phyloP scores from a whole-genome alignment of 1,140 invertebrate genomes.

The Zophobas atratus region DNA sequence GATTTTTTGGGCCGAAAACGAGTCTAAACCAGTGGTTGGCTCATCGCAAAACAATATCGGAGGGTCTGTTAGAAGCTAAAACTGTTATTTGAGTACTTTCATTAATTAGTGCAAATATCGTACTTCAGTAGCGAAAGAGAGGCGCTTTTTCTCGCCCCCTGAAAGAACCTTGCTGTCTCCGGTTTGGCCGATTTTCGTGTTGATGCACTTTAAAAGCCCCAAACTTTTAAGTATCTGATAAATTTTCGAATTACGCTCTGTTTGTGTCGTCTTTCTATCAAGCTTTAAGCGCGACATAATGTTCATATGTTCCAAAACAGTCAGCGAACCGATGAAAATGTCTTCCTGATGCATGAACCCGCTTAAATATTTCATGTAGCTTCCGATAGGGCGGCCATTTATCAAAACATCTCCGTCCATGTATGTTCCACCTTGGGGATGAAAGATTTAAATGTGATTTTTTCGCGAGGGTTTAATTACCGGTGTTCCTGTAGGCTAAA shows the following conservation, averaged over 20 bases:
- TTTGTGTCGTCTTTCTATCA: conserved; percentile 75
- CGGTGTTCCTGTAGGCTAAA: conserved; percentile 82
- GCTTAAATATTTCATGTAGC: conserved; percentile 85
- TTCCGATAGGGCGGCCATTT: conserved; percentile 78
- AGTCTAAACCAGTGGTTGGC: conserved; percentile 94
- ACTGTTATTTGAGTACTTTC: conserved; percentile 53
- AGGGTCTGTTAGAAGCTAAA: conserved; percentile 91
- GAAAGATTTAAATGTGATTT: conserved; percentile 10
- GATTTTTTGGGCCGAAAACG: conserved; percentile 91
- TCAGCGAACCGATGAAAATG: conserved; percentile 89
- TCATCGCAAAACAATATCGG: conserved; percentile 96
- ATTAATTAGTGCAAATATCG: conserved; percentile 29
- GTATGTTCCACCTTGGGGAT: conserved; percentile 60
- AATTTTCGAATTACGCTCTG: conserved; percentile 78
- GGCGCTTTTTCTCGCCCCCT: conserved; percentile 93
- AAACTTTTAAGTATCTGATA: conserved; percentile 80
- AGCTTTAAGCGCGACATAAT: conserved; percentile 91
- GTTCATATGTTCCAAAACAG: conserved; percentile 90
- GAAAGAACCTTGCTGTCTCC: conserved; percentile 87
- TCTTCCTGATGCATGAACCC: conserved; percentile 97
- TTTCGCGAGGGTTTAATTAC: conserved; percentile 65
- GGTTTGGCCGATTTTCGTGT: conserved; percentile 83
- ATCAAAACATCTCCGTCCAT: conserved; percentile 84
- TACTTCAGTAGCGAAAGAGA: conserved; percentile 95
- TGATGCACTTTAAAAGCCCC: conserved; percentile 79